Conservation (phyloP, 2,888 invertebrate genomes). For the Drosophila hawaiiensis region DNA sequence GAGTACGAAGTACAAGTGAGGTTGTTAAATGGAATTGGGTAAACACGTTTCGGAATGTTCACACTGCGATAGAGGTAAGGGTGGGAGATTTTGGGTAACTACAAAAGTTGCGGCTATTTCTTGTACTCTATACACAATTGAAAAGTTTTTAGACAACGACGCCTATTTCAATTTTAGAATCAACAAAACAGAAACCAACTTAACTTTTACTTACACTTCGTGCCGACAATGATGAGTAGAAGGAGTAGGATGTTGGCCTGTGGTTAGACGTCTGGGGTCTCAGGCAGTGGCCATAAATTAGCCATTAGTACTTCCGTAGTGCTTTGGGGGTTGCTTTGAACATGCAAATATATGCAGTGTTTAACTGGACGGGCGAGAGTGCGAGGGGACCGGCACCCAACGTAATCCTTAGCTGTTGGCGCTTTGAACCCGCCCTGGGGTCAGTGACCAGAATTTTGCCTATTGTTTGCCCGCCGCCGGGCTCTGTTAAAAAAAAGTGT, state of each 20-base stretch:
- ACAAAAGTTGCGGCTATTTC: conserved; percentile 46
- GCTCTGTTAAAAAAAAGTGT: conserved; percentile 43
- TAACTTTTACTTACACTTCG: conserved; percentile 42
- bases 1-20: conserved; percentile 24
- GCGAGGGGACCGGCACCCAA: conserved; percentile 1
- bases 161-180: conserved; percentile 80
- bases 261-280: conserved; percentile 54
- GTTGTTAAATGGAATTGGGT: conserved; percentile 65
- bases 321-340: conserved; percentile 57
- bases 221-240: conserved; percentile 16
- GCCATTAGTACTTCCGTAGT: conserved; percentile 77
- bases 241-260: conserved; percentile 39
- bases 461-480: conserved; percentile 17
- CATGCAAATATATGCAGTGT: conserved; percentile 73
- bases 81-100: neutral
- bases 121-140: conserved; percentile 77
- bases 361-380: conserved; percentile 26
- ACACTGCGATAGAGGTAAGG: conserved; percentile 23
- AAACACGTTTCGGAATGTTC: conserved; percentile 67
- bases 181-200: conserved; percentile 57
- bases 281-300: conserved; percentile 81
- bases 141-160: conserved; percentile 76
- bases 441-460: conserved; percentile 73
- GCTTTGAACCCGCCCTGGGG: conserved; percentile 75
- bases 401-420: conserved; percentile 31